Evolutionary conservation across 2,888 invertebrate species (phyloP).

Genomic region (Habrosyne pyritoides): DNA sequence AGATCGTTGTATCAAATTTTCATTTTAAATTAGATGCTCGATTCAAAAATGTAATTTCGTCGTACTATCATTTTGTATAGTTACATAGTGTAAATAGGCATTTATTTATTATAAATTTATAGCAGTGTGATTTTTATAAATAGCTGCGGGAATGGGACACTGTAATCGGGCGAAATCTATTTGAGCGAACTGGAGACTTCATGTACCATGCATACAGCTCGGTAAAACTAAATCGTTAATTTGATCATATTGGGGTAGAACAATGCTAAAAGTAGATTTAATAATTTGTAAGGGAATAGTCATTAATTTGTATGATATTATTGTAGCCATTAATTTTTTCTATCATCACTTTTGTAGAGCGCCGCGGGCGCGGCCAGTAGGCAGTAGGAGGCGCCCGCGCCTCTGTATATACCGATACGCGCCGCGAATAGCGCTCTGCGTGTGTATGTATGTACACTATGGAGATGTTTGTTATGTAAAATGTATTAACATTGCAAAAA

Average conservation of each 20-base stretch:
- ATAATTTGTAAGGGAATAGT: constrained; percentile 84
- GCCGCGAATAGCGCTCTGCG: constrained; percentile 56
- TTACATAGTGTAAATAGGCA: constrained; percentile 84
- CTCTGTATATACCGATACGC: constrained; percentile 62
- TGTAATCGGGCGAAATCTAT: constrained; percentile 66
- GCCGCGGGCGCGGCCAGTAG: constrained; percentile 34
- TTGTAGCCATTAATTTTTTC: constrained; percentile 81
- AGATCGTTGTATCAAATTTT: constrained; percentile 75
- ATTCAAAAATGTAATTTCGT: constrained; percentile 78
- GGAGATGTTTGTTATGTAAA: constrained; percentile 82
- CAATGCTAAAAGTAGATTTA: constrained; percentile 81
- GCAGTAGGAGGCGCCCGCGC: constrained; percentile 45
- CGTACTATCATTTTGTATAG: constrained; percentile 83
- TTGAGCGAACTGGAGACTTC: constrained; percentile 70
- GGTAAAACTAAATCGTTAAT: constrained; percentile 26
- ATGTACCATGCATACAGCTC: constrained; percentile 71
- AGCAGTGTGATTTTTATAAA: constrained; percentile 82
- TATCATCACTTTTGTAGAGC: constrained; percentile 73
- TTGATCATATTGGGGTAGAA: constrained; percentile 69
- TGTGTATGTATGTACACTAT: constrained; percentile 79
- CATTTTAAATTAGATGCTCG: constrained; percentile 76
- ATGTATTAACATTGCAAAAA: constrained; percentile 84
- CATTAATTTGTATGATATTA: constrained; percentile 84
- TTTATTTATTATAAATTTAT: constrained; percentile 84
- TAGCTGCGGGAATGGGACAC: constrained; percentile 78